phyloP scores from a whole-genome alignment of 2,797 vertebrate genomes.

The Adelosebastes latens region DNA sequence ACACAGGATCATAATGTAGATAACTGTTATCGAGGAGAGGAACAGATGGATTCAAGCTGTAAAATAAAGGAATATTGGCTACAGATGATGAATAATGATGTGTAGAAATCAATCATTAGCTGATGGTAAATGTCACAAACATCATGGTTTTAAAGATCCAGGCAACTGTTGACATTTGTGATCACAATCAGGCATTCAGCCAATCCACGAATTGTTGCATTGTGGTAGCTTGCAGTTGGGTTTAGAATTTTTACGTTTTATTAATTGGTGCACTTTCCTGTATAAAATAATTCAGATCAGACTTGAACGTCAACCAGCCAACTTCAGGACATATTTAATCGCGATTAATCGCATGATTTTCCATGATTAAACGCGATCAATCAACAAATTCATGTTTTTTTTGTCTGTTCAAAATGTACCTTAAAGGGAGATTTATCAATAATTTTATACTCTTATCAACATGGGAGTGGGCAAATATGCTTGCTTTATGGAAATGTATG shows the following conservation, averaged over 20 bases:
- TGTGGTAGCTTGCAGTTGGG: background rate
- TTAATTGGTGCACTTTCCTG: background rate
- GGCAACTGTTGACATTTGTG: background rate
- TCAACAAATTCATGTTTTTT: no score
- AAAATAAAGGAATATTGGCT: background rate
- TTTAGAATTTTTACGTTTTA: background rate
- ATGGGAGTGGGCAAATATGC: no score
- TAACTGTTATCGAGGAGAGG: background rate
- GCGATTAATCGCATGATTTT: no score
- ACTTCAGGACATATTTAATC: no score
- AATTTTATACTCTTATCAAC: no score
- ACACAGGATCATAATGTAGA: background rate
- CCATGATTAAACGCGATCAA: no score
- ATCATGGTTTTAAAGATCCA: background rate
- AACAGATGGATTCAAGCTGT: background rate
- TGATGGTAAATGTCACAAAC: background rate
- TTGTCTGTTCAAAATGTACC: no score
- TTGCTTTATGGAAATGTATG: no score
- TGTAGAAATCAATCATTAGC: background rate
- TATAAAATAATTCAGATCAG: background rate
- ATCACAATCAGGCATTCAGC: background rate
- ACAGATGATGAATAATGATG: background rate
- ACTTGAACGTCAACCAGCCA: background rate
- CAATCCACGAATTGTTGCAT: background rate
- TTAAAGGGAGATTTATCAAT: no score